Evolutionary conservation across 1,140 invertebrate species (phyloP).

Genomic region (Aphelinus certus): DNA sequence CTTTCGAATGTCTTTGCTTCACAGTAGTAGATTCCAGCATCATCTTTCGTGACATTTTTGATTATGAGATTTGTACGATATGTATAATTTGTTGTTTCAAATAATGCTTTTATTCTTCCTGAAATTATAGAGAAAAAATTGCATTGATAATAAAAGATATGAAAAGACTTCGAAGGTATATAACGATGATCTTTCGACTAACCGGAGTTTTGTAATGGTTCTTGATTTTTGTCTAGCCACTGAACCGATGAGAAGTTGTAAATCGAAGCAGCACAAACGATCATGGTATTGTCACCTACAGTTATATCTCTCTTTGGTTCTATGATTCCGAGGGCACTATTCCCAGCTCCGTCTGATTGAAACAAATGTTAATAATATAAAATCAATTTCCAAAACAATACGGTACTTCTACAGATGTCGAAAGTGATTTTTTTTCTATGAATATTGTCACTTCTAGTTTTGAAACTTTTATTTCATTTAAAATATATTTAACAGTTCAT

Average conservation of each 20-base stretch:
- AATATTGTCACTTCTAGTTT: too few species aligned
- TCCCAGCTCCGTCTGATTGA: constrained; percentile 56
- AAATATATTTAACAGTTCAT: too few species aligned
- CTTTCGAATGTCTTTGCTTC: constrained; percentile 41
- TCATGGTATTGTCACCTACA: constrained; percentile 63
- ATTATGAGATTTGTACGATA: constrained; percentile 50
- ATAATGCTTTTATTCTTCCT: constrained; percentile 45
- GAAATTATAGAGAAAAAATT: constrained; percentile 3
- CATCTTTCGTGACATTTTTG: constrained; percentile 46
- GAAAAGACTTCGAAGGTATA: background rate
- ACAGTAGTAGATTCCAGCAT: constrained; percentile 50
- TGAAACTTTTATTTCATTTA: too few species aligned
- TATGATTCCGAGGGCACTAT: constrained; percentile 59
- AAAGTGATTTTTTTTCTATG: too few species aligned
- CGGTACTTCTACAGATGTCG: too few species aligned
- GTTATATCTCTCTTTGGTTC: constrained; percentile 59
- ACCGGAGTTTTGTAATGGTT: constrained; percentile 11
- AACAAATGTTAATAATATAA: too few species aligned
- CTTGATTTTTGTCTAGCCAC: constrained; percentile 54
- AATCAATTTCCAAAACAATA: too few species aligned
- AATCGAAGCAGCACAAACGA: constrained; percentile 68
- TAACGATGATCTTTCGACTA: background rate
- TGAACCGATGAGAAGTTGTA: constrained; percentile 65
- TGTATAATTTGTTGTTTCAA: constrained; percentile 45
- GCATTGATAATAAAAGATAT: background rate